Base-by-base conservation (phyloP, 30 jellyfish, hydroid and myxozoan genomes). In the Cassiopea xamachana region DNA sequence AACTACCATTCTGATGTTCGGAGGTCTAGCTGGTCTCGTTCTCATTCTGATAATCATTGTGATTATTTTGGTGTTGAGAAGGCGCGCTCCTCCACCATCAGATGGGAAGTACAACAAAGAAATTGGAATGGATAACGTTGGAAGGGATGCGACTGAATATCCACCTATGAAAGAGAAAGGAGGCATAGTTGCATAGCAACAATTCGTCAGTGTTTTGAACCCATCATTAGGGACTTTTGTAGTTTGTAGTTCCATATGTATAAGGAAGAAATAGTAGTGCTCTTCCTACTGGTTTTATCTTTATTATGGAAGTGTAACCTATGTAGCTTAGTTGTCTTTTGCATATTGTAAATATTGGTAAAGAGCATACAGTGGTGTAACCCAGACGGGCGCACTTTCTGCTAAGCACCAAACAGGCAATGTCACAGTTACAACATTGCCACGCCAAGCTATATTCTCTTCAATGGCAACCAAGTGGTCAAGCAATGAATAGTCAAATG, bases 101-200 rank as follows among this genome's bases (percentile, higher is more conserved):
- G 46, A 7, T 14, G 15, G 76, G 27, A 19, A 67, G 27, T 6
- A 16, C 3, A 15, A 27, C 19, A 67, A 67, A 19, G 76, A 67
- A 27, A 67, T 67, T 67, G 76, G 76, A 14, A 4, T 75, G 83
- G 83, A 45, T 7, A 45, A 75, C 68, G 47, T 17, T 12, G 83
- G 68, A 49, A 75, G 10, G 10, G 61, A 75, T 6, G 64, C 12
- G 10, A 55, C 7, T 55, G 64, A 55, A 3, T 6, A 55, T 55
- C 64, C 64, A 55, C 12, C 64, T 10, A 10, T 55, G 12, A 55
- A 55, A 55, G 64, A 55, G 64, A 3, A 55, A 55, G 12, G 64
- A 6, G 7, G 7, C 10, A 55, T 3, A 3, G 12, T 55, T 55
- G 64, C 64, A 55, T 55, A 55, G 12, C 7, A 6, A 55, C 12